These are phyloP conservation scores for Channa maculata DNA, from an alignment of 2,113 vertebrate species.

Conservation along the genomic window DNA sequence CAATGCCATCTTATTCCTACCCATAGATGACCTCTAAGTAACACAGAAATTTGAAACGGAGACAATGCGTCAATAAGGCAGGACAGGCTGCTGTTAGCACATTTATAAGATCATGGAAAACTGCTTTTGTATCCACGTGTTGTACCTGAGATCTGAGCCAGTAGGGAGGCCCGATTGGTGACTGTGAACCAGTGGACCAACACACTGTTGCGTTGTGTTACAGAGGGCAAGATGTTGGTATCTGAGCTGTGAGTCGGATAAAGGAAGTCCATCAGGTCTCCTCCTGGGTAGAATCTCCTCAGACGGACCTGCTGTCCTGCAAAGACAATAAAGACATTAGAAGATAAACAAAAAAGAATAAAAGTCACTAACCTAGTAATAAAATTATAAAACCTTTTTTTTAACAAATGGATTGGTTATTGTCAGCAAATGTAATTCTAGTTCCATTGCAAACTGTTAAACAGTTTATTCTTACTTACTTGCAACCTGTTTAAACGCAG, in stretches of 20 bases:
- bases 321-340: not conserved
- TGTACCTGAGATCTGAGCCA: constrained; percentile 74
- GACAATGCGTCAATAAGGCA: too few relatives aligned
- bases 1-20: too few relatives aligned
- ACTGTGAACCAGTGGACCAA: constrained; percentile 77
- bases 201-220: constrained; percentile 60
- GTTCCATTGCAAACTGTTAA: not conserved
- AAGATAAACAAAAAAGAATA: not conserved
- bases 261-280: constrained; percentile 83
- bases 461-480: constrained; percentile 66
- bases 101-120: too few relatives aligned
- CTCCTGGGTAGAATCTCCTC: constrained; percentile 82
- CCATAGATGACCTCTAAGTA: too few relatives aligned
- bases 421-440: too few relatives aligned
- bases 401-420: too few relatives aligned
- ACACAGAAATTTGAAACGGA: too few relatives aligned
- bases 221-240: not conserved
- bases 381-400: too few relatives aligned
- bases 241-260: constrained; percentile 34
- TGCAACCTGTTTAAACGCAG: constrained; percentile 83
- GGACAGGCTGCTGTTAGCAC: too few relatives aligned
- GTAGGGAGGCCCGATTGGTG: constrained; percentile 53
- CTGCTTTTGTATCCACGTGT: too few relatives aligned
- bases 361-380: too few relatives aligned
- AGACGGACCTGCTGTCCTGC: constrained; percentile 64